Conservation (phyloP, 2,797 vertebrate species). For the Acipenser transmontanus region DNA sequence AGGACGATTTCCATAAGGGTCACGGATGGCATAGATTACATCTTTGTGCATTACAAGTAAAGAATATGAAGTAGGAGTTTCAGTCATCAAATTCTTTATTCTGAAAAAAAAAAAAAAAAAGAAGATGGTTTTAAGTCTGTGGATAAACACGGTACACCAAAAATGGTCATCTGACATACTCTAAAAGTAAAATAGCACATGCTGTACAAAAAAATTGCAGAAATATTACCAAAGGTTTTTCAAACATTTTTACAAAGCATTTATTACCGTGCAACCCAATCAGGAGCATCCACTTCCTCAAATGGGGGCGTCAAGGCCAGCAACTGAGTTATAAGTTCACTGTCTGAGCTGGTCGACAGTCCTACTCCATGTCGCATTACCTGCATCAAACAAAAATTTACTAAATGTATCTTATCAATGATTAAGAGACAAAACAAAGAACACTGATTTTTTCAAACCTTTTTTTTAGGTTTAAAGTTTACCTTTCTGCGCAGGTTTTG, state of each 20-base stretch:
- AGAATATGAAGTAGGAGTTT: conserved; percentile 90
- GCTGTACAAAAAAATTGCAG: too few species aligned
- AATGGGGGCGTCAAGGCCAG: conserved; percentile 88
- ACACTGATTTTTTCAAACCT: background rate
- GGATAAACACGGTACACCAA: too few species aligned
- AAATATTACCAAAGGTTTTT: too few species aligned
- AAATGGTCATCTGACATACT: too few species aligned
- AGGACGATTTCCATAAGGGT: conserved; percentile 92
- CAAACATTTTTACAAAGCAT: too few species aligned
- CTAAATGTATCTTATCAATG: background rate
- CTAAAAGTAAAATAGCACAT: too few species aligned
- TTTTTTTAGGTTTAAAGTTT: conserved; percentile 11
- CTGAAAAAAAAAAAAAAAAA: conserved; percentile 46
- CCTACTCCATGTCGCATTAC: conserved; percentile 93
- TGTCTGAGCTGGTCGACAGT: conserved; percentile 94
- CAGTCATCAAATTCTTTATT: conserved; percentile 92
- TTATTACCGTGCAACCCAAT: conserved; percentile 91
- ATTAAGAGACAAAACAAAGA: conserved; percentile 11
- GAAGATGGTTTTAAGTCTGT: background rate
- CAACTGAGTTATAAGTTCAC: conserved; percentile 93
- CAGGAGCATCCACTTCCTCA: conserved; percentile 79
- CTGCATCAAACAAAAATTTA: conserved; percentile 45
- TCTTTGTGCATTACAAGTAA: conserved; percentile 92
- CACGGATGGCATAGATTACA: conserved; percentile 89
- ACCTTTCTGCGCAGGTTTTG: conserved; percentile 78